Percentiles rank a stretch among this genome's conserved stretches.
Conservation (phyloP, 2,797 vertebrate genomes). For the Enteromius paludinosus region DNA sequence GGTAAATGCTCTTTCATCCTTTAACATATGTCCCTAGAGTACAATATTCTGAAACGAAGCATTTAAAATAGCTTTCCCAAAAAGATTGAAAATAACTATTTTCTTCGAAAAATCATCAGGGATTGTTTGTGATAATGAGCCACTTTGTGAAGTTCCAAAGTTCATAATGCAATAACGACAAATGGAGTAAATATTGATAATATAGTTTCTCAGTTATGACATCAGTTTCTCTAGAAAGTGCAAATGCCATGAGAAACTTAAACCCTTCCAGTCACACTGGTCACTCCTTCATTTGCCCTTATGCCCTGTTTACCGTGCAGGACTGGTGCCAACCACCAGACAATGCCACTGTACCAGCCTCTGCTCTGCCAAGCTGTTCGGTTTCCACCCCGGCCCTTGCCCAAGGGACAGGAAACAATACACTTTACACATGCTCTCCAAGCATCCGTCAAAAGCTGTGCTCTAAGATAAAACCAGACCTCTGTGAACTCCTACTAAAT, state of each 20-base stretch:
- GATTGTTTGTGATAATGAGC: constrained; percentile 2
- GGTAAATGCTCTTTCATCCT: constrained; percentile 74
- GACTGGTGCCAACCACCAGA: constrained; percentile 67
- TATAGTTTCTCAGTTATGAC: background rate
- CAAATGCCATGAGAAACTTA: background rate
- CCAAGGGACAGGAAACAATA: constrained; percentile 81
- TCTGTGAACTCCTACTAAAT: constrained; percentile 67
- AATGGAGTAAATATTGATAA: background rate
- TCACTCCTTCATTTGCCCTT: constrained; percentile 60
- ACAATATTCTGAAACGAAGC: background rate
- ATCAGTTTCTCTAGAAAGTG: constrained; percentile 1
- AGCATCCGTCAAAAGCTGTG: constrained; percentile 75
- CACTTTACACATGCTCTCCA: constrained; percentile 80
- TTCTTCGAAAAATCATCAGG: background rate
- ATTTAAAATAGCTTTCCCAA: background rate
- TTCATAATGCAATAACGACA: background rate
- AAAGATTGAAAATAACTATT: background rate
- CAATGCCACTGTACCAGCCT: constrained; percentile 70
- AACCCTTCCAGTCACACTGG: constrained; percentile 7
- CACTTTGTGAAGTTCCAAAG: background rate
- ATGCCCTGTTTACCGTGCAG: constrained; percentile 65
- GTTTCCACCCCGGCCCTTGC: constrained; percentile 67
- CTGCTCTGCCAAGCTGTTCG: constrained; percentile 61
- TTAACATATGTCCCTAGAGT: background rate
- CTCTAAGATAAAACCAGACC: constrained; percentile 76